phyloP scores from a whole-genome alignment of 2,888 invertebrate species.

The Pherbina coryleti region DNA sequence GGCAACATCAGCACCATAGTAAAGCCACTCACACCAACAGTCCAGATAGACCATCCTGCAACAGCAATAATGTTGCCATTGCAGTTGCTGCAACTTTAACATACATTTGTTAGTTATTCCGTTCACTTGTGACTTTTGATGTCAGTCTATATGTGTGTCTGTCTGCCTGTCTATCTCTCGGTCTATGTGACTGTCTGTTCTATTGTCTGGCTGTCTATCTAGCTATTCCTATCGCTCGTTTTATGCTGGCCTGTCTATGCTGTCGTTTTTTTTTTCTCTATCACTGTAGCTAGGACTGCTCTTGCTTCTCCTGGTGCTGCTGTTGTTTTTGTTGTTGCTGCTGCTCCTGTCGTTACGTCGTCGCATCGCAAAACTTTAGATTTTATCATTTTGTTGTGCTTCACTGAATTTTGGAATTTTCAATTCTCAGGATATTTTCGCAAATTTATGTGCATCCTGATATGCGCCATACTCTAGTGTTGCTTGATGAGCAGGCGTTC shows the following conservation, averaged over 20 bases:
- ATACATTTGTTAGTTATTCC: neutral
- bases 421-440: constrained; percentile 24
- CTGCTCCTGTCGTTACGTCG: neutral
- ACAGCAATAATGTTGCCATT: constrained; percentile 24
- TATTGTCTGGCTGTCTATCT: neutral
- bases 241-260: neutral
- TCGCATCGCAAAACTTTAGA: constrained; percentile 31
- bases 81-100: neutral
- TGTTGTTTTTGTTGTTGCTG: neutral
- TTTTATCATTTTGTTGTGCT: constrained; percentile 32
- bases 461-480: constrained; percentile 1
- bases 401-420: constrained; percentile 34
- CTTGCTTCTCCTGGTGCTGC: neutral
- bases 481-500: neutral
- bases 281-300: neutral
- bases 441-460: constrained; percentile 27
- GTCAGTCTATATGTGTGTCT: neutral
- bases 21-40: constrained; percentile 1
- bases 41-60: neutral
- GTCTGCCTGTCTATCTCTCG: neutral
- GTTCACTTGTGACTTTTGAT: constrained; percentile 11
- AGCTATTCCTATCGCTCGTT: neutral
- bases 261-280: neutral
- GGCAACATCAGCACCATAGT: neutral
- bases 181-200: neutral